A percentile compares a stretch with the other conserved stretches of the same genome.
Evolutionary conservation across 2,888 invertebrate species (phyloP).

Genomic region (Unio delphinus): DNA sequence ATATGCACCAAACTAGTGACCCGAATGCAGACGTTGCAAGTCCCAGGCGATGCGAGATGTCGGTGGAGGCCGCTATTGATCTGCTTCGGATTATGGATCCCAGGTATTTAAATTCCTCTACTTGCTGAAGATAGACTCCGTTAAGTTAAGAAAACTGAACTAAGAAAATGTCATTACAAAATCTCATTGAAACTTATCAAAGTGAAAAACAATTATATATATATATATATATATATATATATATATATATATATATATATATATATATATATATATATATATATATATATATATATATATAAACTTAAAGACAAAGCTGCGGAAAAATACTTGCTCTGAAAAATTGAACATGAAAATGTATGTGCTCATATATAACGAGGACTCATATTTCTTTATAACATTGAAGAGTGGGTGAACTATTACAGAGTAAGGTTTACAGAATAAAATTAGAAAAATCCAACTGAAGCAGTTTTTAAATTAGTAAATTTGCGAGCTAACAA

Average conservation of each 20-base stretch:
- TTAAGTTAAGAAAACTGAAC: not conserved
- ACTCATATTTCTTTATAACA: slow-evolving; percentile 12
- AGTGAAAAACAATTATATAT: not conserved
- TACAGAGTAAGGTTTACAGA: slow-evolving; percentile 15
- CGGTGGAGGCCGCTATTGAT: too few species aligned
- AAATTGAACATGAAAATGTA: slow-evolving; percentile 16
- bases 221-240: too few species aligned
- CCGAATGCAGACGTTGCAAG: too few species aligned
- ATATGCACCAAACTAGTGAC: too few species aligned
- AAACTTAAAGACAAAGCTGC: slow-evolving; percentile 6
- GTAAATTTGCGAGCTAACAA: slow-evolving; percentile 13
- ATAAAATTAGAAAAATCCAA: slow-evolving; percentile 12
- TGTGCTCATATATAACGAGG: slow-evolving; percentile 16
- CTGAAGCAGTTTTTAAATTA: slow-evolving; percentile 12
- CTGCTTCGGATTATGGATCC: too few species aligned
- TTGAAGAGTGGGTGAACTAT: slow-evolving; percentile 7
- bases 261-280: too few species aligned
- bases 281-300: too few species aligned
- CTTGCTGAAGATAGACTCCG: too few species aligned
- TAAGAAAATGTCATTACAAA: slow-evolving; percentile 2
- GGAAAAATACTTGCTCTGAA: slow-evolving; percentile 18
- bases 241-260: too few species aligned
- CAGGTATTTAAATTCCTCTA: too few species aligned
- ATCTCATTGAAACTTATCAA: slow-evolving; percentile 5
- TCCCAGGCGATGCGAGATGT: too few species aligned